phyloP scores from a whole-genome alignment of 2,797 vertebrate species.

The Parotocinclus haroldoi region DNA sequence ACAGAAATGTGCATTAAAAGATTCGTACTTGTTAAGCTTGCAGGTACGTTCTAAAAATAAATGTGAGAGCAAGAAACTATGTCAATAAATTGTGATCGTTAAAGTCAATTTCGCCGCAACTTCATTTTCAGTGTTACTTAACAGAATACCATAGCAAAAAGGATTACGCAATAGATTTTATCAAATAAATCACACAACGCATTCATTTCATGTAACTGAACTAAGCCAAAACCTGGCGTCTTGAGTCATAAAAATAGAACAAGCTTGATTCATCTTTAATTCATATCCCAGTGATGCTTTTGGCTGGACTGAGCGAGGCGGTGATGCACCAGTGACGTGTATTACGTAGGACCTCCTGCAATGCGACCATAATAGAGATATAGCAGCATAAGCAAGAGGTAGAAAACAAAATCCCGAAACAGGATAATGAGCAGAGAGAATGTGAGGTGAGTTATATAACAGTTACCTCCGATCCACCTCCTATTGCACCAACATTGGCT shows the following conservation, averaged over 20 bases:
- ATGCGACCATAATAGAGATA: too few relatives aligned
- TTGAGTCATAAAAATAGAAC: not conserved
- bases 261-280: slow-evolving; percentile 5
- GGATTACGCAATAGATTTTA: not conserved
- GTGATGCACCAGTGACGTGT: not conserved
- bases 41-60: too few relatives aligned
- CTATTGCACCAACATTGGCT: too few relatives aligned
- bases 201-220: not conserved
- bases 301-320: not conserved
- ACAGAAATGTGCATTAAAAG: too few relatives aligned
- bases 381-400: not conserved
- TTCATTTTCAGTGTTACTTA: too few relatives aligned
- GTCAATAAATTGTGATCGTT: too few relatives aligned
- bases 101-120: not conserved
- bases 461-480: too few relatives aligned
- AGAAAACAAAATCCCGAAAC: not conserved
- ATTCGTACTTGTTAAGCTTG: not conserved
- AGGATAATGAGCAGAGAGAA: not conserved
- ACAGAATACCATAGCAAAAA: too few relatives aligned
- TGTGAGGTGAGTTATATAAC: too few relatives aligned
- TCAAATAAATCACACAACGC: not conserved
- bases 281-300: not conserved
- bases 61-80: too few relatives aligned
- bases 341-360: not conserved
- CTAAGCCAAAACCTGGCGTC: not conserved